phyloP scores from a whole-genome alignment of 2,113 vertebrate genomes.

The Cyphomyrus plagiostoma region DNA sequence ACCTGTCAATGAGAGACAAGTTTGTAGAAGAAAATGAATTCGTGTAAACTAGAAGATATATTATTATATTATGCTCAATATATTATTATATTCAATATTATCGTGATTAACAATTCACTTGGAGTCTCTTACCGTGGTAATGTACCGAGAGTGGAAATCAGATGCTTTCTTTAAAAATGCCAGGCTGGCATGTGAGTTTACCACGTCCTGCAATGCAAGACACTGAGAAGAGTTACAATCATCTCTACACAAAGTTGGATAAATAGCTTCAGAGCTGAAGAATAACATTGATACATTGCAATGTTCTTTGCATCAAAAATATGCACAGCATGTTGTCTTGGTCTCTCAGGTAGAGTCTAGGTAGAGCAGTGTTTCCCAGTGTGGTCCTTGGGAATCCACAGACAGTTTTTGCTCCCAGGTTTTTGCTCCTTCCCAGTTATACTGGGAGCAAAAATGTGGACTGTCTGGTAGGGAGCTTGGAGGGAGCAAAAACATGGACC shows the following conservation, averaged over 20 bases:
- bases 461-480: too few species aligned
- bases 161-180: slow-evolving; percentile 79
- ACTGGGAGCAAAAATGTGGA: neutral
- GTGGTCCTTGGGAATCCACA: neutral
- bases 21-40: neutral
- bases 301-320: neutral
- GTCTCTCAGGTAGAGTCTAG: neutral
- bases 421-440: neutral
- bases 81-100: neutral
- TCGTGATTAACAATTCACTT: neutral
- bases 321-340: neutral
- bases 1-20: slow-evolving; percentile 62
- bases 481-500: neutral
- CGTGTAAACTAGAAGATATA: neutral
- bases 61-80: too few species aligned
- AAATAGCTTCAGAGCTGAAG: neutral
- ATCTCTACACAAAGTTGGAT: neutral
- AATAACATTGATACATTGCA: neutral
- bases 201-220: neutral
- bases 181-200: neutral
- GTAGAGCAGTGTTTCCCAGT: neutral
- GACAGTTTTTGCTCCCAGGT: neutral
- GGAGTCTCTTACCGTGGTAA: slow-evolving; percentile 79
- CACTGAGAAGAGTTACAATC: neutral
- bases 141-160: slow-evolving; percentile 92